phyloP scores from a whole-genome alignment of 2,113 vertebrate genomes.

The Naja naja region DNA sequence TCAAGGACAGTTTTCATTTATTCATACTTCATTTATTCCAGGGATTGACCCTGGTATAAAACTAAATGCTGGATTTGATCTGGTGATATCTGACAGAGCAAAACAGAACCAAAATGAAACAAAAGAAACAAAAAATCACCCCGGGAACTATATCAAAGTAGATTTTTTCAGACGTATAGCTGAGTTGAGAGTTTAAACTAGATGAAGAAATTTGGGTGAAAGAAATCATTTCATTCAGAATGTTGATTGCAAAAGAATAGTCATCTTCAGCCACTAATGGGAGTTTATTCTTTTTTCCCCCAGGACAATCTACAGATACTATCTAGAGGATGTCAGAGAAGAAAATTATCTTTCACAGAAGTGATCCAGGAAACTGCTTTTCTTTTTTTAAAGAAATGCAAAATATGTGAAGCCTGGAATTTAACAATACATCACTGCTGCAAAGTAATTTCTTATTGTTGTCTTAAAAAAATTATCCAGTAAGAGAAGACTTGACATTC shows the following conservation, averaged over 20 bases:
- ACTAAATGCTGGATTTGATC: background rate
- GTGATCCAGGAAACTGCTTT: conserved; percentile 38
- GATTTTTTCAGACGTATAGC: conserved; percentile 36
- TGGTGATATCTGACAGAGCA: background rate
- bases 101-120: background rate
- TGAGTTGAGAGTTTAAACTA: conserved; percentile 1
- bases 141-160: background rate
- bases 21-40: background rate
- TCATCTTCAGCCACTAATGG: conserved; percentile 32
- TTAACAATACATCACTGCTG: conserved; percentile 35
- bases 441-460: conserved; percentile 52
- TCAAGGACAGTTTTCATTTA: background rate
- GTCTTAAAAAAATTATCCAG: conserved; percentile 32
- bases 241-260: conserved; percentile 45
- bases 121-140: background rate
- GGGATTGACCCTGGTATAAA: background rate
- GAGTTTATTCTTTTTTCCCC: conserved; percentile 50
- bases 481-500: conserved; percentile 50
- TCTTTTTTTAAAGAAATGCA: conserved; percentile 24
- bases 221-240: conserved; percentile 32
- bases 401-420: conserved; percentile 46
- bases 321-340: conserved; percentile 52
- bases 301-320: conserved; percentile 50
- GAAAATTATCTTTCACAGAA: conserved; percentile 55
- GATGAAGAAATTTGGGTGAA: conserved; percentile 31